Evolutionary conservation across 2,888 invertebrate species (phyloP).

Genomic region (Drosophila macrospina): DNA sequence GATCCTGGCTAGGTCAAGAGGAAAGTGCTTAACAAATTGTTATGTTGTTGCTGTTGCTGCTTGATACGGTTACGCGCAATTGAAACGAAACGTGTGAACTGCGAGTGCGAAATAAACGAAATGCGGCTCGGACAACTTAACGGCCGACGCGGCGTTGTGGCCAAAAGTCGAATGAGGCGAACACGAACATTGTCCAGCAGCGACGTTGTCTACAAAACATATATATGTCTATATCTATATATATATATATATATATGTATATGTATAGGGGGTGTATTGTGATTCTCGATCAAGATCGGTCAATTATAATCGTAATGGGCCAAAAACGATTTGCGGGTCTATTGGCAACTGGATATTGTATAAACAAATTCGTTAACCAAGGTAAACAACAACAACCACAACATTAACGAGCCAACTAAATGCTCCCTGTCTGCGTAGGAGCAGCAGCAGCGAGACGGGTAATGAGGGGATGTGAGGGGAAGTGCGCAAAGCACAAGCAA

Average conservation of each 20-base stretch:
- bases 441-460: not conserved
- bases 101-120: constrained; percentile 33
- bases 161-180: constrained; percentile 20
- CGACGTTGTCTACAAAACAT: not conserved
- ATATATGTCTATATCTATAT: too few species aligned
- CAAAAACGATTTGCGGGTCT: constrained; percentile 52
- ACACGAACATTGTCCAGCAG: constrained; percentile 53
- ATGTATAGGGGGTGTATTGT: constrained; percentile 19
- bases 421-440: not conserved
- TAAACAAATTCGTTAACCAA: constrained; percentile 59
- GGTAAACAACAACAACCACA: constrained; percentile 57
- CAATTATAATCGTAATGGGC: constrained; percentile 58
- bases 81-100: constrained; percentile 16
- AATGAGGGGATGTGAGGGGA: constrained; percentile 15
- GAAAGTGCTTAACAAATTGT: not conserved
- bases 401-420: constrained; percentile 14
- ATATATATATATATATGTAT: too few species aligned
- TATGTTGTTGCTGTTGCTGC: not conserved
- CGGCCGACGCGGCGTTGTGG: constrained; percentile 16
- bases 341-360: constrained; percentile 47
- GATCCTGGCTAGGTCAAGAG: constrained; percentile 31
- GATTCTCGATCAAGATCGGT: constrained; percentile 25
- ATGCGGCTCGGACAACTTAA: not conserved
- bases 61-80: not conserved
- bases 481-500: constrained; percentile 51